phyloP scores from a whole-genome alignment of 2,113 vertebrate genomes.

The Acanthisitta chloris region DNA sequence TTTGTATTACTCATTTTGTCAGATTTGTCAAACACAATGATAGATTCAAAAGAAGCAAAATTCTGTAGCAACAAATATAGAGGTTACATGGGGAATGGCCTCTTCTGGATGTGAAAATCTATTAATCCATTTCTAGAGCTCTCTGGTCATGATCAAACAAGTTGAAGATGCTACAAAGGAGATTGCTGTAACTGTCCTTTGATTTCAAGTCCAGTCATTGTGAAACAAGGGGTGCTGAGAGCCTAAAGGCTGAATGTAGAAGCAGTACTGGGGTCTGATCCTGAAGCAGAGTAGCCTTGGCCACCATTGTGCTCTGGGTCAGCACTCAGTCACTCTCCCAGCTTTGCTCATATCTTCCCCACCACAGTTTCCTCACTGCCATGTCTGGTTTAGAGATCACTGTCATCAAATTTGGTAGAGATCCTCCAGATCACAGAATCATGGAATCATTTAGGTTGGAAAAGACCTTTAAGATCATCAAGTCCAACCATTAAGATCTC shows the following conservation, averaged over 20 bases:
- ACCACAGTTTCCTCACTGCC: fast-evolving
- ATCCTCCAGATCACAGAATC: neutral
- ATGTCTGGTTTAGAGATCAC: fast-evolving
- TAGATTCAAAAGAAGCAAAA: neutral
- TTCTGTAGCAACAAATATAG: neutral
- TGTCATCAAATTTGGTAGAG: neutral
- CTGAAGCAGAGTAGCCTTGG: neutral
- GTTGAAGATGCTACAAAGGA: neutral
- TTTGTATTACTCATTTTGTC: neutral
- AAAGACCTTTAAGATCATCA: neutral
- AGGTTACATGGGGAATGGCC: neutral
- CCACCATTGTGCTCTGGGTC: neutral
- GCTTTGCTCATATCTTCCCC: neutral
- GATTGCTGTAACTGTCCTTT: neutral
- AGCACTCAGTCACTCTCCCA: fast-evolving
- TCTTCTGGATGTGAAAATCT: neutral
- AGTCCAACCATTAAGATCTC: neutral
- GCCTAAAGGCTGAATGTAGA: neutral
- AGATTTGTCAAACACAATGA: neutral
- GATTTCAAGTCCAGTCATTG: neutral
- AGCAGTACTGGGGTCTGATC: neutral
- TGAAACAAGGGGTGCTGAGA: neutral
- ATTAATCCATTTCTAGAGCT: neutral
- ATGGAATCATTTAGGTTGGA: neutral
- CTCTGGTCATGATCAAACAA: neutral